Evolutionary conservation across 2,888 invertebrate genomes (phyloP).

Genomic region (Rhodophaea formosa): DNA sequence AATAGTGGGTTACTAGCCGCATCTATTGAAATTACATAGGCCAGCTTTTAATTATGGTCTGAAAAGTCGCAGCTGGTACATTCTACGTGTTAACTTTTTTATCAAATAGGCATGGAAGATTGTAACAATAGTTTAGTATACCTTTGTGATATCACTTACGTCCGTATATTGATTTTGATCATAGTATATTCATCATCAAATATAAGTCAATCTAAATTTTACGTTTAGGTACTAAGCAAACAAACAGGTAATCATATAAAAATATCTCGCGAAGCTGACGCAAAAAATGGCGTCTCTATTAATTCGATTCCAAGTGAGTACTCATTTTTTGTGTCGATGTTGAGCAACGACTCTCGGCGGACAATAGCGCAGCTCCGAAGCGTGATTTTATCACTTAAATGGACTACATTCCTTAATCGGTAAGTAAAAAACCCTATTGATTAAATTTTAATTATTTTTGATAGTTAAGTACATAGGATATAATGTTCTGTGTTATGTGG

Average conservation of each 20-base stretch:
- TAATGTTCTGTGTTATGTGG: background rate
- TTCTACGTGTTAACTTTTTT: too few species aligned
- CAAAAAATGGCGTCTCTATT: background rate
- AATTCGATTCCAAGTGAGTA: background rate
- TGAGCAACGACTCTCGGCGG: constrained; percentile 6
- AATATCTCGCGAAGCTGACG: background rate
- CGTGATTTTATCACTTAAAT: constrained; percentile 12
- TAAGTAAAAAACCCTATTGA: too few species aligned
- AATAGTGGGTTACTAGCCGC: too few species aligned
- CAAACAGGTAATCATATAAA: background rate
- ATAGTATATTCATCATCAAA: background rate
- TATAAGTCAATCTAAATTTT: background rate
- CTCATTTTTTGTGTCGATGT: background rate
- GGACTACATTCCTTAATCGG: constrained; percentile 2
- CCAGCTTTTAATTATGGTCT: too few species aligned
- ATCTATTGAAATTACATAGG: too few species aligned
- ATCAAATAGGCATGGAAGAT: too few species aligned
- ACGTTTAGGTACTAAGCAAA: background rate
- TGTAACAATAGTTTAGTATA: too few species aligned
- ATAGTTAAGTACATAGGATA: too few species aligned
- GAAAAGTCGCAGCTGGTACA: too few species aligned
- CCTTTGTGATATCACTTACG: too few species aligned
- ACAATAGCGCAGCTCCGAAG: constrained; percentile 4
- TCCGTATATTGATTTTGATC: too few species aligned
- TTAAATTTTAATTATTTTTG: background rate